Percentiles rank a stretch among this genome's conserved stretches.
These are phyloP conservation scores for Eupeodes luniger DNA, from an alignment of 2,888 invertebrate genomes.

Conservation along the genomic window DNA sequence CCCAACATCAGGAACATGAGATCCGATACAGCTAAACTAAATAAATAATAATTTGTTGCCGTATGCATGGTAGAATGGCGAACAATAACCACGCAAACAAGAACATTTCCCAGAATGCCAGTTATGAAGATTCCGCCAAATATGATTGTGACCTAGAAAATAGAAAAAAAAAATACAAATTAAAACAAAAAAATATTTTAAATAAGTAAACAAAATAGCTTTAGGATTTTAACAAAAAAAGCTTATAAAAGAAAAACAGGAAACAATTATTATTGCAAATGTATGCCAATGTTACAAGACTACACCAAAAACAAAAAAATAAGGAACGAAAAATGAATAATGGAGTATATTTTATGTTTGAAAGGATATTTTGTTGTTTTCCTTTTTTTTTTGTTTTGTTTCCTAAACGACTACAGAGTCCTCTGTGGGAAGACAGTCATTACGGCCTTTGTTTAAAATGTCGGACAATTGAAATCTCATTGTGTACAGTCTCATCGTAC, in stretches of 20 bases:
- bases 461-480: slow-evolving; percentile 66
- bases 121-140: slow-evolving; percentile 92
- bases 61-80: slow-evolving; percentile 93
- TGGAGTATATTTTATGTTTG: slow-evolving; percentile 29
- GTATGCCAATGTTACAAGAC: slow-evolving; percentile 22
- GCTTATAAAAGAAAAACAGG: slow-evolving; percentile 31
- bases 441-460: slow-evolving; percentile 55
- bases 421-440: slow-evolving; percentile 21
- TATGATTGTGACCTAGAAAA: slow-evolving; percentile 86
- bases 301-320: not conserved
- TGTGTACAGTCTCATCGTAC: slow-evolving; percentile 12
- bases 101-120: slow-evolving; percentile 92
- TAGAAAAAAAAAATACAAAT: slow-evolving; percentile 77
- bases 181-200: slow-evolving; percentile 45
- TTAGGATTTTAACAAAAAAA: not conserved
- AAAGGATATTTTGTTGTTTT: slow-evolving; percentile 40
- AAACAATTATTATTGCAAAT: slow-evolving; percentile 69
- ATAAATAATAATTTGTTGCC: slow-evolving; percentile 95
- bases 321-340: slow-evolving; percentile 21
- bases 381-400: not conserved
- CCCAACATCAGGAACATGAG: slow-evolving; percentile 92
- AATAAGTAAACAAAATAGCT: not conserved
- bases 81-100: slow-evolving; percentile 93
- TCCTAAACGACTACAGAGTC: not conserved
- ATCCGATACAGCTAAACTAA: slow-evolving; percentile 95